Percentiles rank a stretch among this genome's conserved stretches.
phyloP scores from a whole-genome alignment of 2,113 vertebrate species.

The Pelobates fuscus region DNA sequence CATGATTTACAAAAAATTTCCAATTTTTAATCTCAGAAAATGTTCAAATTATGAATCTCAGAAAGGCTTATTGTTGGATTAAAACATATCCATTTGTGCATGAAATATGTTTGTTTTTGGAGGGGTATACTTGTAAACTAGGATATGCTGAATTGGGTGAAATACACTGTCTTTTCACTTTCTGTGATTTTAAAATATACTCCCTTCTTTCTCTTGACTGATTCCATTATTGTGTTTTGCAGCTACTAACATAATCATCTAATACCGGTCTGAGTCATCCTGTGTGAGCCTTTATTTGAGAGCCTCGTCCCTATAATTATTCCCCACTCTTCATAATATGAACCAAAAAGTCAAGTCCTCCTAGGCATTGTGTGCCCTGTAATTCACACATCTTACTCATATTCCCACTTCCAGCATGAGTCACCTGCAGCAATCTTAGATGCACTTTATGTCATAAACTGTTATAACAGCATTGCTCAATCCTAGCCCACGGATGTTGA shows the following conservation, averaged over 20 bases:
- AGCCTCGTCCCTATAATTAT: neutral
- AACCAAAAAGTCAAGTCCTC: neutral
- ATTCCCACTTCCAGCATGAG: neutral
- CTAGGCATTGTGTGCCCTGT: neutral
- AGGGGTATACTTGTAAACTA: too few species aligned
- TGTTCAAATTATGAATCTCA: too few species aligned
- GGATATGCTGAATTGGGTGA: too few species aligned
- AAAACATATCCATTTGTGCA: too few species aligned
- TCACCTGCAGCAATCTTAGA: neutral
- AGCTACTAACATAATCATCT: neutral
- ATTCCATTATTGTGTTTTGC: too few species aligned
- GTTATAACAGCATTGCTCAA: neutral
- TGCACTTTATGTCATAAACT: neutral
- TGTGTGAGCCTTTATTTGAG: neutral
- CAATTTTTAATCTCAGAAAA: too few species aligned
- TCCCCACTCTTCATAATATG: neutral
- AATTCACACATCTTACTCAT: neutral
- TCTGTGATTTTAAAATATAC: neutral
- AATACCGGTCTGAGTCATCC: neutral
- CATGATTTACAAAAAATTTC: too few species aligned
- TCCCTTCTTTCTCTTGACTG: neutral
- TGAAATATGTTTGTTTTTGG: too few species aligned
- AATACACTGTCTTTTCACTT: too few species aligned
- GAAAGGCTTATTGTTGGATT: too few species aligned
- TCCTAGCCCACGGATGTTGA: too few species aligned